A percentile compares a stretch with the other conserved stretches of the same genome.
Evolutionary conservation across 2,797 vertebrate species (phyloP).

Genomic region (Scarus forsteni): DNA sequence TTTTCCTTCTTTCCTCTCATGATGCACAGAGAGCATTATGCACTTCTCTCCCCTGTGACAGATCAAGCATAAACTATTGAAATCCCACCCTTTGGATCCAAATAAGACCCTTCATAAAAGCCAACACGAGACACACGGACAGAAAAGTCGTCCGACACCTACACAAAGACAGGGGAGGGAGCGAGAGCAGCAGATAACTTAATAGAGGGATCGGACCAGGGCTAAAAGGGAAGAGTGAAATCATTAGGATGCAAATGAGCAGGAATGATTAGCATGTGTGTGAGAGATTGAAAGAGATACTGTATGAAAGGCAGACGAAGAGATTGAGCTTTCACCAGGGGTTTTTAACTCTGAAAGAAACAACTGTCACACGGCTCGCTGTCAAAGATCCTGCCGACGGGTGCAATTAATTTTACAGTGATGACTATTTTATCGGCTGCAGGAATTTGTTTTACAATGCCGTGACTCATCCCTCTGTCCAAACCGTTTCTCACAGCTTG

Average conservation of each 20-base stretch:
- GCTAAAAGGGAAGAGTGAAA: constrained; percentile 77
- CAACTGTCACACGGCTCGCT: constrained; percentile 56
- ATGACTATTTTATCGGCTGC: constrained; percentile 60
- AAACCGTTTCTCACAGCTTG: constrained; percentile 40
- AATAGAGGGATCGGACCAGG: constrained; percentile 68
- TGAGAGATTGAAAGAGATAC: constrained; percentile 79
- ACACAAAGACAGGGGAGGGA: constrained; percentile 67
- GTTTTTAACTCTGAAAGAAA: constrained; percentile 58
- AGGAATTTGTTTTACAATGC: constrained; percentile 65
- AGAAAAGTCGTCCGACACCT: constrained; percentile 58
- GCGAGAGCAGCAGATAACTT: constrained; percentile 61
- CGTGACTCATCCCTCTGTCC: constrained; percentile 33
- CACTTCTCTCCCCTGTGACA: constrained; percentile 5
- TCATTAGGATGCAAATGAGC: constrained; percentile 94
- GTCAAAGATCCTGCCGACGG: constrained; percentile 59
- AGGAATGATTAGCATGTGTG: constrained; percentile 85
- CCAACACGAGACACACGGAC: constrained; percentile 25
- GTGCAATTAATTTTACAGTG: constrained; percentile 73
- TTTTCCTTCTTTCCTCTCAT: background rate
- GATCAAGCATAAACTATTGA: constrained; percentile 40
- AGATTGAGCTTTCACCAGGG: constrained; percentile 71
- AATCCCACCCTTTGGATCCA: constrained; percentile 18
- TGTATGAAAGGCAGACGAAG: constrained; percentile 71
- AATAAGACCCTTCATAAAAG: constrained; percentile 57
- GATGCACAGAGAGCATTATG: constrained; percentile 1